Evolutionary conservation across 2,888 invertebrate species (phyloP).

Genomic region (Eupithecia dodoneata): DNA sequence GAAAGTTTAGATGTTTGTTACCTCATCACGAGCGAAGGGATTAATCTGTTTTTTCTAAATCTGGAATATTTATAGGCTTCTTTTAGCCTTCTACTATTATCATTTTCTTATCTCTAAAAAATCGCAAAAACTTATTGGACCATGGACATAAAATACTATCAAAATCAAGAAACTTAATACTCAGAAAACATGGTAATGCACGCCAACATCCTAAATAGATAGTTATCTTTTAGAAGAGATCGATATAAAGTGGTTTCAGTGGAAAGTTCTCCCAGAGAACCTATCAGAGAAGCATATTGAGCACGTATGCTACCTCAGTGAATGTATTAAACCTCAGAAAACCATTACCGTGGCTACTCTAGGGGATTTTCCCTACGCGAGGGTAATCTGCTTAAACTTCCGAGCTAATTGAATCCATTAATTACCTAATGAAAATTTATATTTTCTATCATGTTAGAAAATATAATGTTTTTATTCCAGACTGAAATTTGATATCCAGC

Average conservation of each 20-base stretch:
- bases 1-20: neutral
- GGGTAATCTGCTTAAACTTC: neutral
- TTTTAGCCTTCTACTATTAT: neutral
- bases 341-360: constrained; percentile 1
- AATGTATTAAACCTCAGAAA: constrained; percentile 5
- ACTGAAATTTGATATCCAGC: neutral
- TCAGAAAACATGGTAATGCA: neutral
- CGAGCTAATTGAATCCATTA: neutral
- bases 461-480: neutral
- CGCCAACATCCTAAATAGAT: neutral
- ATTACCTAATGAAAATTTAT: neutral
- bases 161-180: neutral
- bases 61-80: neutral
- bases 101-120: neutral
- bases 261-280: neutral
- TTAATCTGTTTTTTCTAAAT: neutral
- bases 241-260: neutral
- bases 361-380: neutral
- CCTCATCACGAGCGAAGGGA: neutral
- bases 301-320: neutral
- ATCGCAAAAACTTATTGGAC: neutral
- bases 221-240: neutral
- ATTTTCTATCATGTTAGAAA: neutral
- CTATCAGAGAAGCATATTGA: neutral
- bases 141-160: neutral